phyloP scores from a whole-genome alignment of 2,888 invertebrate genomes.

The Cerastis leucographa region DNA sequence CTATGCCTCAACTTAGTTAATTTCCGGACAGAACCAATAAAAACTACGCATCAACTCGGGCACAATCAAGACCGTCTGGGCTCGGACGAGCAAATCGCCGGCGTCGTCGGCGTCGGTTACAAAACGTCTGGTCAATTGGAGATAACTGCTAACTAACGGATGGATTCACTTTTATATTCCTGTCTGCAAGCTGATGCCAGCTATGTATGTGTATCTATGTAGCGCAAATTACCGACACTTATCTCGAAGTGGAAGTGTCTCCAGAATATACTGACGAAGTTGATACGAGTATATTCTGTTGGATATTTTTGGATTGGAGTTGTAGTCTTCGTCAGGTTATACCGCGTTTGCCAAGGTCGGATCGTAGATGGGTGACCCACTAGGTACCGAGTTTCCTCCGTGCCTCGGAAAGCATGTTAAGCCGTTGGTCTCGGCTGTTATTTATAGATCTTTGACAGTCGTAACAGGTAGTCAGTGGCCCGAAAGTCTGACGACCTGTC shows the following conservation, averaged over 20 bases:
- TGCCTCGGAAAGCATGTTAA: too few species aligned
- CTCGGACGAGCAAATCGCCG: constrained; percentile 13
- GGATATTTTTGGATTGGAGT: background rate
- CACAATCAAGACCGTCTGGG: constrained; percentile 20
- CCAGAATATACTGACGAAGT: background rate
- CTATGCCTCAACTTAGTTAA: background rate
- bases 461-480: too few species aligned
- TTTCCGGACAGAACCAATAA: background rate
- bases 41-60: constrained; percentile 21
- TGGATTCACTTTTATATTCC: constrained; percentile 60
- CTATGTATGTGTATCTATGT: background rate
- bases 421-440: too few species aligned
- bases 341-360: too few species aligned
- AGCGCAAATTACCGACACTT: constrained; percentile 46
- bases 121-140: constrained; percentile 58
- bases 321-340: background rate
- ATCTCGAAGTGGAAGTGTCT: constrained; percentile 6
- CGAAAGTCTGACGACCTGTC: too few species aligned
- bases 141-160: constrained; percentile 56
- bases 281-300: background rate
- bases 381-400: too few species aligned
- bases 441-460: too few species aligned
- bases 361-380: too few species aligned
- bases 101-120: constrained; percentile 36
- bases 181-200: constrained; percentile 39